Percentiles rank a stretch among this genome's conserved stretches.
Conservation (phyloP, 1,140 invertebrate genomes). For the Bombus waltoni region DNA sequence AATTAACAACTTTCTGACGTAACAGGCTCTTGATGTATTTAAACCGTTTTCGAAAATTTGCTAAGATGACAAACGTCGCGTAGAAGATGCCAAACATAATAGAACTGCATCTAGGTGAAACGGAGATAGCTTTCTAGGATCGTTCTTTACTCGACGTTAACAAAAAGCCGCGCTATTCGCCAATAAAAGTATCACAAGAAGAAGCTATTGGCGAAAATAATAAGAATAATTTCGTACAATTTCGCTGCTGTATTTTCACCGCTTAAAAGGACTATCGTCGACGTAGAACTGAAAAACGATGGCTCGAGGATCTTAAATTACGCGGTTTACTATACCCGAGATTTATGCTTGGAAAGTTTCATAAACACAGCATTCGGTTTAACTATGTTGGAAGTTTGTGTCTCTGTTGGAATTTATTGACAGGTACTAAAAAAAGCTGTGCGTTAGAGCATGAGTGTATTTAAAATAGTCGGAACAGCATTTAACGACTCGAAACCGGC, state of each 20-base stretch:
- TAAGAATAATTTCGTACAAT: background rate
- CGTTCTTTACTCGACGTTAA: background rate
- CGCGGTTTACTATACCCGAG: background rate
- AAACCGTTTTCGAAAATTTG: background rate
- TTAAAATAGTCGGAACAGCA: too few species aligned
- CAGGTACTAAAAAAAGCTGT: background rate
- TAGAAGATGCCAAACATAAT: background rate
- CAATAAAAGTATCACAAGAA: slow-evolving; percentile 8
- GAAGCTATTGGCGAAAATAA: slow-evolving; percentile 4
- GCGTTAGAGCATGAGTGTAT: too few species aligned
- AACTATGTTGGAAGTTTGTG: background rate
- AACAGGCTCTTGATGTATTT: too few species aligned
- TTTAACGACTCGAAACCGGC: too few species aligned
- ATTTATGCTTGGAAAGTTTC: background rate
- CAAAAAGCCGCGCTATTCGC: slow-evolving; percentile 16
- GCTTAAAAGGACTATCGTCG: background rate
- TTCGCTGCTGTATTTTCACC: background rate
- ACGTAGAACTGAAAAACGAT: background rate
- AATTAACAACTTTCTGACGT: background rate
- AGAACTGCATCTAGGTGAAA: slow-evolving; percentile 8
- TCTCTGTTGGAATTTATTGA: background rate
- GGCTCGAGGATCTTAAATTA: background rate
- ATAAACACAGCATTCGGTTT: background rate
- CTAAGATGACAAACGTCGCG: background rate
- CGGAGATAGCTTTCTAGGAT: slow-evolving; percentile 13